These are phyloP conservation scores for Maconellicoccus hirsutus DNA, from an alignment of 1,140 invertebrate species.

Conservation along the genomic window DNA sequence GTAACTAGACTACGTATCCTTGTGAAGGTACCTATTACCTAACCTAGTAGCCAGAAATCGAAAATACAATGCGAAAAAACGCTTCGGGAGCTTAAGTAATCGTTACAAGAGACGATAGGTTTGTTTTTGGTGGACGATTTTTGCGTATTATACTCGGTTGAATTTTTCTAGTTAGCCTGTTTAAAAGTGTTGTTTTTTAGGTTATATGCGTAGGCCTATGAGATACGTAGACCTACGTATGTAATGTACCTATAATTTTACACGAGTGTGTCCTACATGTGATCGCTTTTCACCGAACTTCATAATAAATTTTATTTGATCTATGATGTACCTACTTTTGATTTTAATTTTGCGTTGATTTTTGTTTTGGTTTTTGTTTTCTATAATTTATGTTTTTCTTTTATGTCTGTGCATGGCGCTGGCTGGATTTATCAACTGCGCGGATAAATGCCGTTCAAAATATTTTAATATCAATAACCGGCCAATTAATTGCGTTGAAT, in stretches of 20 bases:
- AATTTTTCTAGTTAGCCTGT: too few relatives aligned
- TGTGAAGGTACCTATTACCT: too few relatives aligned
- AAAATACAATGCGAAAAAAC: too few relatives aligned
- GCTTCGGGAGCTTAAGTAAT: too few relatives aligned
- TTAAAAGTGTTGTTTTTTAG: too few relatives aligned
- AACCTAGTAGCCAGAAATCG: too few relatives aligned
- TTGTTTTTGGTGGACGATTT: too few relatives aligned
- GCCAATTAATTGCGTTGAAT: background rate
- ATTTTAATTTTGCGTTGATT: constrained; percentile 6
- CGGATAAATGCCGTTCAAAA: background rate
- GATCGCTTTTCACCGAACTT: background rate
- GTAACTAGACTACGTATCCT: too few relatives aligned
- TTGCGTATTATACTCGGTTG: too few relatives aligned
- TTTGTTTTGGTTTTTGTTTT: constrained; percentile 12
- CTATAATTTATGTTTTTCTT: constrained; percentile 24
- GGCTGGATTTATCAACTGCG: background rate
- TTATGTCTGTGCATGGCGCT: constrained; percentile 28
- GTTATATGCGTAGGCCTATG: too few relatives aligned
- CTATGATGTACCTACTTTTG: background rate
- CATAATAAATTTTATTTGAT: background rate
- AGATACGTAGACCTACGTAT: too few relatives aligned
- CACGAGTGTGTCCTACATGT: background rate
- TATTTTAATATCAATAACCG: background rate
- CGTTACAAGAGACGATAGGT: too few relatives aligned
- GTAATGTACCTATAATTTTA: background rate